A percentile compares a stretch with the other conserved stretches of the same genome.
Evolutionary conservation across 2,113 vertebrate species (phyloP).

Genomic region (Macquaria ambigua): DNA sequence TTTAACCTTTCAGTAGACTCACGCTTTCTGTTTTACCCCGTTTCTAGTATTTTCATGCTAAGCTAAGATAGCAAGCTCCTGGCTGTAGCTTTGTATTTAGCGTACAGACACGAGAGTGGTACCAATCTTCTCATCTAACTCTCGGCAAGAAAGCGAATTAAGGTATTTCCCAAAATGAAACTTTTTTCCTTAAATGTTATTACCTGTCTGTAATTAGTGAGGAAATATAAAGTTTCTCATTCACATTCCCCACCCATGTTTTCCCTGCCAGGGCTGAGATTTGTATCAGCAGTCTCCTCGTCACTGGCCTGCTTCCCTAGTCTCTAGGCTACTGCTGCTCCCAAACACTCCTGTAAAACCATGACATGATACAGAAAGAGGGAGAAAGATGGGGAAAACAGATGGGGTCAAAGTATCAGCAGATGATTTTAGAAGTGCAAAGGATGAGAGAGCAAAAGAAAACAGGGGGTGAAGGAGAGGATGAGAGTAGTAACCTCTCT

Average conservation of each 20-base stretch:
- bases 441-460: neutral
- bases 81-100: neutral
- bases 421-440: conserved; percentile 34
- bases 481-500: conserved; percentile 10
- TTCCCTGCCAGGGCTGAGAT: neutral
- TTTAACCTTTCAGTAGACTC: neutral
- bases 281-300: neutral
- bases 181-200: neutral
- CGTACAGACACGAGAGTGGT: neutral
- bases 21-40: neutral
- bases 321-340: conserved; percentile 14
- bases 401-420: conserved; percentile 34
- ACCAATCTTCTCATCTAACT: neutral
- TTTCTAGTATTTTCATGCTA: neutral
- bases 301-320: neutral
- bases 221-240: neutral
- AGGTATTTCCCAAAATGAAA: neutral
- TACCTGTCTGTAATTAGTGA: neutral
- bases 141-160: neutral
- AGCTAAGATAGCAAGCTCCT: neutral
- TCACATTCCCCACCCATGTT: neutral
- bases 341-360: neutral
- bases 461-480: neutral
- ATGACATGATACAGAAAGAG: conserved; percentile 8
- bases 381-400: neutral